These are phyloP conservation scores for Cremastinae sp. DNA, from an alignment of 2,888 invertebrate species.

Conservation along the genomic window DNA sequence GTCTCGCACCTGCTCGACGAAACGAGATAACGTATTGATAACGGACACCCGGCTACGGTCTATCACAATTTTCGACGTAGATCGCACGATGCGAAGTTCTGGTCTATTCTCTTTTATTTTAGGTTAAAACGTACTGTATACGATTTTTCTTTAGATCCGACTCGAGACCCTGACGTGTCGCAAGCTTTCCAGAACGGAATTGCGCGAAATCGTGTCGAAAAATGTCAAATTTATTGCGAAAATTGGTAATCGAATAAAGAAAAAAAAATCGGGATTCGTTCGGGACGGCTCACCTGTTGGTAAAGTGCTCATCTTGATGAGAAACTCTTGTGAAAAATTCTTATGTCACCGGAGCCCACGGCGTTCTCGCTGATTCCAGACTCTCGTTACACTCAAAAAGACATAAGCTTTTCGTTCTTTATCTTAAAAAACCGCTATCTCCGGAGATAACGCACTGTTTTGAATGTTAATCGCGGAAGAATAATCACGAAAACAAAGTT, in stretches of 20 bases:
- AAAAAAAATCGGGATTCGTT: constrained; percentile 32
- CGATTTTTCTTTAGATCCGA: background rate
- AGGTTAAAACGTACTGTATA: constrained; percentile 17
- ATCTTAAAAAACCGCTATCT: background rate
- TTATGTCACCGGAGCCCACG: constrained; percentile 6
- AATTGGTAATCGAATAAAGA: constrained; percentile 27
- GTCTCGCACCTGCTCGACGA: background rate
- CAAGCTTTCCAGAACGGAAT: background rate
- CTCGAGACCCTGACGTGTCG: background rate
- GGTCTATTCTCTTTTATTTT: constrained; percentile 4
- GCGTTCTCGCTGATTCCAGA: constrained; percentile 15
- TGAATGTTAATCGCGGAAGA: constrained; percentile 24
- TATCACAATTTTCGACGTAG: constrained; percentile 3
- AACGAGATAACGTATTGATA: constrained; percentile 12
- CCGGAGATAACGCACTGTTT: background rate
- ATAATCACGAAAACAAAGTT: constrained; percentile 53
- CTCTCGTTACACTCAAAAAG: background rate
- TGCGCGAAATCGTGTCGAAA: background rate
- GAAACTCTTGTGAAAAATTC: constrained; percentile 17
- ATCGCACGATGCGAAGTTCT: constrained; percentile 12
- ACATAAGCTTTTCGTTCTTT: constrained; percentile 2
- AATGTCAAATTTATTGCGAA: constrained; percentile 7
- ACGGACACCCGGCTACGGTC: constrained; percentile 1
- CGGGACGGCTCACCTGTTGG: constrained; percentile 74
- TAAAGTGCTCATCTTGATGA: constrained; percentile 73